These are phyloP conservation scores for Denticeps clupeoides DNA, from an alignment of 2,797 vertebrate species.

Conservation along the genomic window DNA sequence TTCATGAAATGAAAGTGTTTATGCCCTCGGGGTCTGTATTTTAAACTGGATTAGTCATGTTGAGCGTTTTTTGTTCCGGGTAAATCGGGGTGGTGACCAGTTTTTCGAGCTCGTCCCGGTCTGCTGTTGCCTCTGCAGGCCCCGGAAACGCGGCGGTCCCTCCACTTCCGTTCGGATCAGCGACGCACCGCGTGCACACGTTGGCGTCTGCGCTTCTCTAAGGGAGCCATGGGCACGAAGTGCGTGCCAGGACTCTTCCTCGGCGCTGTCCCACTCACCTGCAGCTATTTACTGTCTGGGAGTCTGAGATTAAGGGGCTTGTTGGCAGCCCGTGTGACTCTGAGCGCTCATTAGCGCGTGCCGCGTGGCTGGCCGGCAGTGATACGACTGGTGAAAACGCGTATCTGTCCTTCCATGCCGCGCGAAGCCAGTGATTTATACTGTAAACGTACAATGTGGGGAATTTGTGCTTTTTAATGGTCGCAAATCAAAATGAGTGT, in stretches of 20 bases:
- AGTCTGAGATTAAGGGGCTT: constrained; percentile 26
- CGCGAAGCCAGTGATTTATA: too few species aligned
- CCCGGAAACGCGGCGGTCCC: constrained; percentile 8
- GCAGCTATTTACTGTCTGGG: constrained; percentile 33
- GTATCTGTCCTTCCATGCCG: too few species aligned
- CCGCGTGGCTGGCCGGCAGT: neutral
- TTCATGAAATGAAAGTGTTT: too few species aligned
- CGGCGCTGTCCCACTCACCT: constrained; percentile 22
- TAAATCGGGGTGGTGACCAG: too few species aligned
- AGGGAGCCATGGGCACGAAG: constrained; percentile 47
- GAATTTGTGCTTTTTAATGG: too few species aligned
- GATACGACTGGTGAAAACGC: neutral
- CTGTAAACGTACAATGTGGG: too few species aligned
- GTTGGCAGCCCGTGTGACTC: constrained; percentile 25
- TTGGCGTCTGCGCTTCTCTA: constrained; percentile 2
- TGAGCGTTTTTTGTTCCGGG: too few species aligned
- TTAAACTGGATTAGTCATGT: too few species aligned
- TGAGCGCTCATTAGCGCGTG: constrained; percentile 22
- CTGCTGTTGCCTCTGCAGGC: constrained; percentile 12
- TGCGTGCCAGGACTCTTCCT: constrained; percentile 28
- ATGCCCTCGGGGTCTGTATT: too few species aligned
- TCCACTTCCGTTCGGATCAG: constrained; percentile 12
- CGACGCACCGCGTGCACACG: neutral
- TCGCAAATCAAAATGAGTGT: too few species aligned
- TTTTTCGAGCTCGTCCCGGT: constrained; percentile 3